phyloP scores from a whole-genome alignment of 2,113 vertebrate genomes.

The Coptodon rendalli region DNA sequence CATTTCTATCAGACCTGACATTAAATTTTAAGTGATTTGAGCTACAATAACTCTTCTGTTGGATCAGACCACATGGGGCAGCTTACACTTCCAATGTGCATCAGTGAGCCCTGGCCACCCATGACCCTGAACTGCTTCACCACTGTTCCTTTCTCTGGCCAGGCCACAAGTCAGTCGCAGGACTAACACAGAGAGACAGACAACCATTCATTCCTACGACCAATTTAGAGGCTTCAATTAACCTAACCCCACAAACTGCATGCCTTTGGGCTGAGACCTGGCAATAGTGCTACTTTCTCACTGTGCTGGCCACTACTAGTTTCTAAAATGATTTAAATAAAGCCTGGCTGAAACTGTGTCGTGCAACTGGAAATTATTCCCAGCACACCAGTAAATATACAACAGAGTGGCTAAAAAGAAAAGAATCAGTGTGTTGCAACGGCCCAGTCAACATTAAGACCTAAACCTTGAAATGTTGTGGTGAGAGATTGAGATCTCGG shows the following conservation, averaged over 20 bases:
- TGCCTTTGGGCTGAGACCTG: not conserved
- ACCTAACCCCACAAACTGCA: not conserved
- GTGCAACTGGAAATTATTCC: not conserved
- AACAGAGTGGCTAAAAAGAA: not conserved
- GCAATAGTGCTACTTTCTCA: not conserved
- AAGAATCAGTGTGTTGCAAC: not conserved
- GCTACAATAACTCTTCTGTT: not conserved
- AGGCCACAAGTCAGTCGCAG: not conserved
- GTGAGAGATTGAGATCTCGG: not conserved
- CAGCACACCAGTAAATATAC: not conserved
- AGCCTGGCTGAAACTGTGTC: not conserved
- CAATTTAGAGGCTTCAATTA: not conserved
- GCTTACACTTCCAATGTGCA: not conserved
- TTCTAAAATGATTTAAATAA: not conserved
- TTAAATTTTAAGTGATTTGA: not conserved
- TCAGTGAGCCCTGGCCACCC: not conserved
- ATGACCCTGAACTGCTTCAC: not conserved
- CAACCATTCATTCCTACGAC: not conserved
- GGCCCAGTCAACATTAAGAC: not conserved
- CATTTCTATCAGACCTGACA: not conserved
- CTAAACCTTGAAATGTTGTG: not conserved
- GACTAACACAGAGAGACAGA: not conserved
- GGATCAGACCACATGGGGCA: not conserved
- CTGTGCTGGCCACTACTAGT: not conserved
- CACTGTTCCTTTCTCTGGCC: not conserved